Conservation (phyloP, 2,888 invertebrate genomes). For the Timandra comae region DNA sequence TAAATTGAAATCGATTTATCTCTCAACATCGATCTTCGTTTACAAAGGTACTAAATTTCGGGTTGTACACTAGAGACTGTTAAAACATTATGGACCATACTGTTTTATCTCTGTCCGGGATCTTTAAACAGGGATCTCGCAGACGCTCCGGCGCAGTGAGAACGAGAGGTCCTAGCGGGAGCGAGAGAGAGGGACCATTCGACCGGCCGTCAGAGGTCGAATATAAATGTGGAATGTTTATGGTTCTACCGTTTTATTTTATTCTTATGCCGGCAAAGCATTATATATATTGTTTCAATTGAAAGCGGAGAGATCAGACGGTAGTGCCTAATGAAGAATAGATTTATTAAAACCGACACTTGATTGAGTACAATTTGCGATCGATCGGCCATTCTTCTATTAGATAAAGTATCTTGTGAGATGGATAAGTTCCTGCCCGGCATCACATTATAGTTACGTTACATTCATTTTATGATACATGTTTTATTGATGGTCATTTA, state of each 20-base stretch:
- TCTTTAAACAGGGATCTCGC: constrained; percentile 57
- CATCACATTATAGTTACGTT: too few relatives aligned
- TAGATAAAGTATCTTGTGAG: not conserved
- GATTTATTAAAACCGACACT: constrained; percentile 59
- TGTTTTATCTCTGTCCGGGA: constrained; percentile 67
- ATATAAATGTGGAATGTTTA: constrained; percentile 77
- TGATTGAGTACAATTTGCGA: constrained; percentile 65
- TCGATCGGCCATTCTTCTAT: constrained; percentile 11
- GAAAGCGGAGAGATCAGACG: constrained; percentile 69
- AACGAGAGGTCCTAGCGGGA: constrained; percentile 39
- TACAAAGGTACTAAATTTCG: constrained; percentile 20
- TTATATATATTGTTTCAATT: constrained; percentile 77
- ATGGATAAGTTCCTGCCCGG: too few relatives aligned
- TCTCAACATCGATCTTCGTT: constrained; percentile 23
- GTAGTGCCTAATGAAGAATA: constrained; percentile 64
- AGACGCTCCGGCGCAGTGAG: constrained; percentile 67
- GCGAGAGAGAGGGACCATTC: constrained; percentile 36
- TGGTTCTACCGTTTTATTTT: constrained; percentile 77
- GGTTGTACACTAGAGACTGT: constrained; percentile 46
- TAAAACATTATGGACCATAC: constrained; percentile 73
- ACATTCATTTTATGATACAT: too few relatives aligned
- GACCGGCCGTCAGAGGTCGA: constrained; percentile 70
- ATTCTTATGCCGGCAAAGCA: constrained; percentile 65
- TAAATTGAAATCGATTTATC: constrained; percentile 19
- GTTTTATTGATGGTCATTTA: too few relatives aligned